Evolutionary conservation across 2,888 invertebrate genomes (phyloP).

Genomic region (Mythimna ferrago): DNA sequence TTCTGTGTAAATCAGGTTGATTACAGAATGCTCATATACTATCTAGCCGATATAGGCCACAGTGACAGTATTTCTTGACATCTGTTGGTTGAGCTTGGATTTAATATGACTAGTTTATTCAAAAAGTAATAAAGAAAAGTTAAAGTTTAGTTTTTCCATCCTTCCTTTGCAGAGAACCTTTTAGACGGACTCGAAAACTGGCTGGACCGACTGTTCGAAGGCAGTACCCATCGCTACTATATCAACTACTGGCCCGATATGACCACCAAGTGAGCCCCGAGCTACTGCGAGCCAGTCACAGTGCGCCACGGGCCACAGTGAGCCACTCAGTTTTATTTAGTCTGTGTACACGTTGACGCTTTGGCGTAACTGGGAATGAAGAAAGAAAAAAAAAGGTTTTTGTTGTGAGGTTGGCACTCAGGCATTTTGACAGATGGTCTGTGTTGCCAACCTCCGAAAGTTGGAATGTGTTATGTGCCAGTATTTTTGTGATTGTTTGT

Average conservation of each 20-base stretch:
- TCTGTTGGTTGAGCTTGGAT: too few relatives aligned
- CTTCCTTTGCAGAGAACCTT: conserved; percentile 93
- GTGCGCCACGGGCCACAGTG: conserved; percentile 81
- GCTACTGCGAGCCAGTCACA: conserved; percentile 71
- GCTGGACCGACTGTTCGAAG: conserved; percentile 99
- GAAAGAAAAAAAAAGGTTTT: conserved; percentile 14
- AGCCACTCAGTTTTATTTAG: conserved; percentile 50
- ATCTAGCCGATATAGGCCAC: too few relatives aligned
- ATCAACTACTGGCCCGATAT: conserved; percentile 99
- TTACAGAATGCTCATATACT: not conserved
- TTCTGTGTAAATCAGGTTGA: not conserved
- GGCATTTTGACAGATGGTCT: conserved; percentile 25
- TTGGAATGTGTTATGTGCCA: conserved; percentile 33
- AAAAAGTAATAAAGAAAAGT: too few relatives aligned
- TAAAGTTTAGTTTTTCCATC: conserved; percentile 30
- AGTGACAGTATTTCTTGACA: too few relatives aligned
- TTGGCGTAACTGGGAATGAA: conserved; percentile 55
- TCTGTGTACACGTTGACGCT: conserved; percentile 24
- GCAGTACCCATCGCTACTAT: conserved; percentile 98
- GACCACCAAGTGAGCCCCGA: conserved; percentile 93
- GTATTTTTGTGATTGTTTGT: conserved; percentile 28
- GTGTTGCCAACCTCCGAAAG: conserved; percentile 25
- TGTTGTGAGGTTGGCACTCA: conserved; percentile 23
- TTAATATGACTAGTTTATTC: too few relatives aligned
- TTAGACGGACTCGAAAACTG: conserved; percentile 98